Conservation (phyloP, 2,888 invertebrate species). For the Amiota minor region DNA sequence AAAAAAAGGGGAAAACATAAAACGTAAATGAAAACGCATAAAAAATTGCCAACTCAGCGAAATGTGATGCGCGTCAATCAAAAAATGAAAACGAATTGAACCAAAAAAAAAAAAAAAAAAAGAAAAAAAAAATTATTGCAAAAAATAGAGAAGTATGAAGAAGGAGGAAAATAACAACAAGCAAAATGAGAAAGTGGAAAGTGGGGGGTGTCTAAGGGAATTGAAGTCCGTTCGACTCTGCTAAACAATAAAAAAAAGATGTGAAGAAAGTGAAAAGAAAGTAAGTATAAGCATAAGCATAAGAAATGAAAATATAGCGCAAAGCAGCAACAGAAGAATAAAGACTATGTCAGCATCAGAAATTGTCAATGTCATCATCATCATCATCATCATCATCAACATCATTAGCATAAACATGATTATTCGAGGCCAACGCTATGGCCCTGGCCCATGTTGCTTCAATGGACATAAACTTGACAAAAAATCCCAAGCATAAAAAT, state of each 20-base stretch:
- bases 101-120: background rate
- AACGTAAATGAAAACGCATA: background rate
- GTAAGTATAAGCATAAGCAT: no score
- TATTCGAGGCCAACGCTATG: background rate
- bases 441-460: no score
- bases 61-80: background rate
- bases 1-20: background rate
- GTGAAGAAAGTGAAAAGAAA: no score
- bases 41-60: background rate
- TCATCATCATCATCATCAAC: background rate
- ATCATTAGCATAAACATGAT: background rate
- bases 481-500: no score
- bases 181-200: background rate
- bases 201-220: no score
- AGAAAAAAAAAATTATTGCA: background rate
- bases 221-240: no score
- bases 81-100: background rate
- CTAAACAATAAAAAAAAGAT: no score
- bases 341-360: background rate
- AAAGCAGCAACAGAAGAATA: background rate
- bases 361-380: no score
- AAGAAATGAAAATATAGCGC: no score
- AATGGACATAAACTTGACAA: no score
- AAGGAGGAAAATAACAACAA: background rate
- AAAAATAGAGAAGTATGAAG: background rate